Conservation (phyloP, 2,797 vertebrate genomes). For the Lagodon rhomboides region DNA sequence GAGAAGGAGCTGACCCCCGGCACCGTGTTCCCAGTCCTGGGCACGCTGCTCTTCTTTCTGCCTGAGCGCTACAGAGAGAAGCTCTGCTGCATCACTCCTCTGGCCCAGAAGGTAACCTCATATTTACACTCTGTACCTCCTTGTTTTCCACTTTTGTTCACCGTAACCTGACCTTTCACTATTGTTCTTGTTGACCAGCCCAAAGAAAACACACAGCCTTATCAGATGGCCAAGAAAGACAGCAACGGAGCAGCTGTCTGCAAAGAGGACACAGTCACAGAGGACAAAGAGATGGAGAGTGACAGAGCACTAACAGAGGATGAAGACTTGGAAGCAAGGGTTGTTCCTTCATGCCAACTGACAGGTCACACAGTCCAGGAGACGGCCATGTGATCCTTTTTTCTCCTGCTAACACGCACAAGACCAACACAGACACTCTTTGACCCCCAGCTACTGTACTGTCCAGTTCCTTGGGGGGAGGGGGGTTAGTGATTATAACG, state of each 20-base stretch:
- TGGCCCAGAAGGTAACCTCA: conserved; percentile 81
- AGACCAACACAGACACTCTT: background rate
- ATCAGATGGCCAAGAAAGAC: conserved; percentile 78
- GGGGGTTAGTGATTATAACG: background rate
- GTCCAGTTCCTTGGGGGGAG: background rate
- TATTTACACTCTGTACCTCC: background rate
- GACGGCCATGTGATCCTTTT: conserved; percentile 80
- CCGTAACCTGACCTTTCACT: background rate
- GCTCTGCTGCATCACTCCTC: conserved; percentile 85
- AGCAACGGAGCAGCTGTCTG: conserved; percentile 62
- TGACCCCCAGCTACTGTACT: conserved; percentile 4
- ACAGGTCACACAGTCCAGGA: conserved; percentile 73
- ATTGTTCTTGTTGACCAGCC: conserved; percentile 56
- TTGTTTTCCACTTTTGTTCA: background rate
- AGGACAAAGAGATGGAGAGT: conserved; percentile 66
- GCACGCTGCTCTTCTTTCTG: conserved; percentile 89
- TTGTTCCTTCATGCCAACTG: conserved; percentile 51
- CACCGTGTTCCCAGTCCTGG: conserved; percentile 91
- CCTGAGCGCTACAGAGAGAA: conserved; percentile 85
- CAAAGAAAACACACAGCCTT: conserved; percentile 63
- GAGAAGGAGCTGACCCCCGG: conserved; percentile 87
- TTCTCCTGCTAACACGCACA: background rate
- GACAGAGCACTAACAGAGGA: conserved; percentile 51
- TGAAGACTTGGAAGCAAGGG: conserved; percentile 40
- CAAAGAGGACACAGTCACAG: conserved; percentile 70